Percentiles rank a stretch among this genome's conserved stretches.
These are phyloP conservation scores for Notolabrus celidotus DNA, from an alignment of 2,797 vertebrate genomes.

Conservation along the genomic window DNA sequence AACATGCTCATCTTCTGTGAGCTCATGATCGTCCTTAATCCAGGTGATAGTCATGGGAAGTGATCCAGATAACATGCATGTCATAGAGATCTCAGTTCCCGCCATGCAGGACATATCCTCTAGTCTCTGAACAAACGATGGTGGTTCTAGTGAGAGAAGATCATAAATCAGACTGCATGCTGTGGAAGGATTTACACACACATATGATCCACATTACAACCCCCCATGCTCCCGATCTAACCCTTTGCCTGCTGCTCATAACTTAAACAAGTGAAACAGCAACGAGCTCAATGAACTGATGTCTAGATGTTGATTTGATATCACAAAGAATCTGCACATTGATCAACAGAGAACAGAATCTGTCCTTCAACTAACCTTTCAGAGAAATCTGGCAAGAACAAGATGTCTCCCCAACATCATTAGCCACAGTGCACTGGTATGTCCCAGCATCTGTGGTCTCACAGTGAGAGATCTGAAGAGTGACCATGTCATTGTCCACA, in stretches of 20 bases:
- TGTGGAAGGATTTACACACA: conserved; percentile 8
- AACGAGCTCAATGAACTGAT: not conserved
- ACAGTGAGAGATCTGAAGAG: conserved; percentile 90
- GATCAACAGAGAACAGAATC: not conserved
- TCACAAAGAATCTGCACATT: not conserved
- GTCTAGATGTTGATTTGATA: not conserved
- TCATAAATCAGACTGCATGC: conserved; percentile 53
- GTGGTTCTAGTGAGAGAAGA: conserved; percentile 88
- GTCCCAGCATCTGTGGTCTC: conserved; percentile 88
- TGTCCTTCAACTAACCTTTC: conserved; percentile 90
- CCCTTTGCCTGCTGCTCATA: not conserved
- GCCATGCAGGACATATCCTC: conserved; percentile 90
- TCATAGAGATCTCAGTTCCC: conserved; percentile 91
- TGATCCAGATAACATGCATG: conserved; percentile 92
- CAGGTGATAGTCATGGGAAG: conserved; percentile 92
- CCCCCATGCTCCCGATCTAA: not conserved
- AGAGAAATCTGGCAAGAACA: conserved; percentile 89
- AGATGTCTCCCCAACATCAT: conserved; percentile 90
- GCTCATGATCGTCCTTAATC: conserved; percentile 92
- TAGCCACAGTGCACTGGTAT: conserved; percentile 90
- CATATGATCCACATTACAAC: conserved; percentile 4
- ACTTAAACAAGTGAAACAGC: not conserved
- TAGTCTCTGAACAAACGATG: conserved; percentile 91
- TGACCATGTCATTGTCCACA: conserved; percentile 85
- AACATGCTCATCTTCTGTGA: conserved; percentile 90